These are phyloP conservation scores for Tetramorium alpestre DNA, from an alignment of 1,140 invertebrate genomes.

Conservation along the genomic window DNA sequence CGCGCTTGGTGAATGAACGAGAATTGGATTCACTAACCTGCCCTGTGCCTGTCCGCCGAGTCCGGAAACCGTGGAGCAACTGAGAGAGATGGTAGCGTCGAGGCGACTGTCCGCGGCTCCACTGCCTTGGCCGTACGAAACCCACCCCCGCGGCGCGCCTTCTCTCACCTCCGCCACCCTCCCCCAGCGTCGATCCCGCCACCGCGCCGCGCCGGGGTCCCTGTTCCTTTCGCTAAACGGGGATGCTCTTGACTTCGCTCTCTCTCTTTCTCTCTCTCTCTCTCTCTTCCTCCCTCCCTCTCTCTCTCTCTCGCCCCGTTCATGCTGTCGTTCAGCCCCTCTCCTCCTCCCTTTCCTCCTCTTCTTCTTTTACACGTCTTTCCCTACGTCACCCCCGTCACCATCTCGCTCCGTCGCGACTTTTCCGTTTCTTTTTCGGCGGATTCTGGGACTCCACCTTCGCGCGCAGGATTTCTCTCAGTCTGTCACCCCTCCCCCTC, in stretches of 20 bases:
- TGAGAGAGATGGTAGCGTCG: slow-evolving; percentile 72
- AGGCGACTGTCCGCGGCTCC: slow-evolving; percentile 63
- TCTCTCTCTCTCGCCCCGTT: too few relatives aligned
- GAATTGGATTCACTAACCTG: slow-evolving; percentile 72
- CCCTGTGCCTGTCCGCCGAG: slow-evolving; percentile 65
- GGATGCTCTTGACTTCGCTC: slow-evolving; percentile 48
- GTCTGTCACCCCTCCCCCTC: slow-evolving; percentile 1
- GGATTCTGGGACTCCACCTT: slow-evolving; percentile 28
- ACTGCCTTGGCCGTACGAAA: slow-evolving; percentile 65
- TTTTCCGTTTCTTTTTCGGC: slow-evolving; percentile 33
- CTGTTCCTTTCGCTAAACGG: slow-evolving; percentile 51
- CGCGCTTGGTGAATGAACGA: slow-evolving; percentile 71
- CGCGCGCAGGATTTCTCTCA: slow-evolving; percentile 37
- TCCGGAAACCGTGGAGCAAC: slow-evolving; percentile 73
- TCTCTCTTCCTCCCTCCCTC: too few relatives aligned
- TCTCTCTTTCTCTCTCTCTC: slow-evolving; percentile 33
- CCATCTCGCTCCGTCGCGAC: not conserved
- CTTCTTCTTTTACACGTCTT: not conserved
- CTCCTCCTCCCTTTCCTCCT: not conserved
- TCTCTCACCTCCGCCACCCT: not conserved
- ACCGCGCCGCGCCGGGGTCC: slow-evolving; percentile 33
- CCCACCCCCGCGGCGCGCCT: slow-evolving; percentile 30
- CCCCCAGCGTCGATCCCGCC: slow-evolving; percentile 13
- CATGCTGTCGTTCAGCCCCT: too few relatives aligned
- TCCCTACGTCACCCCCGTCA: not conserved